phyloP scores from a whole-genome alignment of 2,888 invertebrate species.

The Eudasyphora cyanicolor region DNA sequence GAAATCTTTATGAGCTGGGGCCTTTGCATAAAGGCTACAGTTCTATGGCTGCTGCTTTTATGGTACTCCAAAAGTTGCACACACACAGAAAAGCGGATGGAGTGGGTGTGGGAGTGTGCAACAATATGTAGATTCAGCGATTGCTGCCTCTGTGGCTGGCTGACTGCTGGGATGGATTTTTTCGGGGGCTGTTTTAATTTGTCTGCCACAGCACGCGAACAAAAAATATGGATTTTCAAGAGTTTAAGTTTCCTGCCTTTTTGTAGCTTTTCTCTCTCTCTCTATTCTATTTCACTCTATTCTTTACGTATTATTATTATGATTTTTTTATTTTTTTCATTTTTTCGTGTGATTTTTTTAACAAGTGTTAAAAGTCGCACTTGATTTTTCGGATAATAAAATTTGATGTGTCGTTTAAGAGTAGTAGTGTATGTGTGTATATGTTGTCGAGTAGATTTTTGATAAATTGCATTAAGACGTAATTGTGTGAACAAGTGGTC shows the following conservation, averaged over 20 bases:
- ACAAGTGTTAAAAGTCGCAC: constrained; percentile 28
- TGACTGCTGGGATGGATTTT: neutral
- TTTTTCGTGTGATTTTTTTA: neutral
- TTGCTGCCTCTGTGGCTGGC: neutral
- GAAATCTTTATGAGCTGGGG: neutral
- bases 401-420: neutral
- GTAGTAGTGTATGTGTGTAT: neutral
- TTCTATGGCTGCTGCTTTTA: neutral
- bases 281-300: constrained; percentile 5
- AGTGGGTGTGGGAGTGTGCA: constrained; percentile 9
- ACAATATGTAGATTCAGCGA: constrained; percentile 10
- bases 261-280: neutral
- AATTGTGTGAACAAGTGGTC: constrained; percentile 28
- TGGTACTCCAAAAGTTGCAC: neutral
- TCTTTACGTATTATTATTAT: constrained; percentile 10
- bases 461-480: constrained; percentile 25
- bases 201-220: neutral
- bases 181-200: neutral
- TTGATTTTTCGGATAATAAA: constrained; percentile 20
- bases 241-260: constrained; percentile 8
- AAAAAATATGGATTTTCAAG: constrained; percentile 15
- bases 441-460: neutral
- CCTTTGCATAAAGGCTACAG: neutral
- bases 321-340: neutral
- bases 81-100: neutral